Evolutionary conservation across 2,888 invertebrate species (phyloP).

Genomic region (Cetonia aurata): DNA sequence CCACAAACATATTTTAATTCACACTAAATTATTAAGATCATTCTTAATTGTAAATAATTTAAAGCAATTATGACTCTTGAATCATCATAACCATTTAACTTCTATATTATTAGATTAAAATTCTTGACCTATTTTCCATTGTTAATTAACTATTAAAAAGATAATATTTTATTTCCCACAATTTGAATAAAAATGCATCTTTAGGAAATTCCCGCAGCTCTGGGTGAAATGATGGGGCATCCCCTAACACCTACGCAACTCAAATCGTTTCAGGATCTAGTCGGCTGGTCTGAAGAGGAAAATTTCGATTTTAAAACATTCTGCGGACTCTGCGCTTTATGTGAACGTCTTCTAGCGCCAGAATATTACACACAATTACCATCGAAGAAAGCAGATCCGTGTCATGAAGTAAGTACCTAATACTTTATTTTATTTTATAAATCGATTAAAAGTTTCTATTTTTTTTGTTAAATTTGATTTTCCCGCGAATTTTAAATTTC

Average conservation of each 20-base stretch:
- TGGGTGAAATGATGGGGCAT: constrained; percentile 77
- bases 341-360: constrained; percentile 78
- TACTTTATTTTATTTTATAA: too few species aligned
- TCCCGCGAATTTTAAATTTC: too few species aligned
- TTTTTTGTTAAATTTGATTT: too few species aligned
- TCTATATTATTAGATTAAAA: not conserved
- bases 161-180: not conserved
- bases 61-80: too few species aligned
- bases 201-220: constrained; percentile 70
- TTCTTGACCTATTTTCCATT: not conserved
- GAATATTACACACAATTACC: constrained; percentile 67
- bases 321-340: constrained; percentile 83
- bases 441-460: too few species aligned
- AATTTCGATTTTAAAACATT: constrained; percentile 79
- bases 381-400: constrained; percentile 75
- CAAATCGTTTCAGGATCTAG: constrained; percentile 66
- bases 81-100: not conserved
- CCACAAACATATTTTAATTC: too few species aligned
- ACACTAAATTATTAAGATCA: too few species aligned
- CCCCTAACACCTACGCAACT: constrained; percentile 69
- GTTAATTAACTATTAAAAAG: not conserved
- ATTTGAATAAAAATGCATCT: constrained; percentile 33
- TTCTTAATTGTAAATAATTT: too few species aligned
- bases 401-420: constrained; percentile 71
- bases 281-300: constrained; percentile 70